Base-by-base conservation (phyloP, 1,140 invertebrate species). In the Euglossa dilemma region DNA sequence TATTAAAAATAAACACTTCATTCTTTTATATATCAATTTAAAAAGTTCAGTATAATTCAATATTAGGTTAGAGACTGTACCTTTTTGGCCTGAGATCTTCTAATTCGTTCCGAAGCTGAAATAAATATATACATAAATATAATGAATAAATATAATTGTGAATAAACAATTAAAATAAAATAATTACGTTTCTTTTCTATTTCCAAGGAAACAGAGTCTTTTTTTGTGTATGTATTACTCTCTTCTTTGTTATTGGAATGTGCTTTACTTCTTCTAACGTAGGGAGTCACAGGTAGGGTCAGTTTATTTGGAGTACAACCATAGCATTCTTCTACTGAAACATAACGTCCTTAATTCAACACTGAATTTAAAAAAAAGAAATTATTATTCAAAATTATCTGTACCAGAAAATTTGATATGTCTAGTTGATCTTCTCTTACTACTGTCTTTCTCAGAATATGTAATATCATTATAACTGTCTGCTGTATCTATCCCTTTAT, bases 361-460 rank as follows among this genome's bases (percentile, higher is more conserved):
- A 4, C 43, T 43, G 6, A 8, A 50, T 28, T 59, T 14, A 74
- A 61, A 85, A 80, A 23, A 81, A 36, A 74, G 20, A 45, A 23
- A 57, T 47, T 14, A 36, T 50, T 16, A 12, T 54, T n/a, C 70
- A 56, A 25, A 67, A 81, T 77, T 18, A 67, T 50, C 4, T 23
- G 74, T 83, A 86, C 87, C 85, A 78, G 67, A 73, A 66, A 91
- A 91, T 73, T 73, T 77, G 18, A 90, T 86, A 45, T 84, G 89
- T 85, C 83, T 91, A 47, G 84, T 84, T 20, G 85, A 59, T 18
- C 80, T 83, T 23, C 69, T 80, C 2, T 61, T 84, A 14, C 43
- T 14, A n/a, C 6, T 23, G 52, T 64, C 61, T 11, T 80, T 66
- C 45, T 67, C 70, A 23, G 73, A 47, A 66, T 20, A 25, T 9